A percentile compares a stretch with the other conserved stretches of the same genome.
These are phyloP conservation scores for Stratiomys singularior DNA, from an alignment of 2,888 invertebrate species.

Conservation along the genomic window DNA sequence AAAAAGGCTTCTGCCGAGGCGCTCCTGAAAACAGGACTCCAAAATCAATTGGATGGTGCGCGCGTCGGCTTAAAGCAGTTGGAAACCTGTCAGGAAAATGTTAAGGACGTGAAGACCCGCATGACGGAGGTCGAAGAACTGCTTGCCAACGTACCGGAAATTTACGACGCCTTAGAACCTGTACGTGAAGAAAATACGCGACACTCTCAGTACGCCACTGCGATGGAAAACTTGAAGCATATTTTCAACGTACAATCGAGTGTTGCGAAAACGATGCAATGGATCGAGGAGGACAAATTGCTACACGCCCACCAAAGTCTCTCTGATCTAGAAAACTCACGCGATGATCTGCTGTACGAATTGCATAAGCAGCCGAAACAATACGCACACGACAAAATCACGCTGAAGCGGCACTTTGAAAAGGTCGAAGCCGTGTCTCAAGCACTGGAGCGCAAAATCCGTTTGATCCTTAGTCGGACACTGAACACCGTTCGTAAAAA, in stretches of 20 bases:
- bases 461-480: constrained; percentile 87
- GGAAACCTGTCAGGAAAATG: constrained; percentile 85
- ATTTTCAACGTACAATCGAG: constrained; percentile 98
- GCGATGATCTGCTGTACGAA: constrained; percentile 95
- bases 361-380: constrained; percentile 93
- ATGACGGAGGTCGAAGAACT: constrained; percentile 80
- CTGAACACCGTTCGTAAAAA: constrained; percentile 94
- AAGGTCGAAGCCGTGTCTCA: constrained; percentile 93
- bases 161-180: constrained; percentile 83
- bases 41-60: constrained; percentile 97
- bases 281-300: constrained; percentile 94
- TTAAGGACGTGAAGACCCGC: constrained; percentile 77
- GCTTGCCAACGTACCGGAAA: constrained; percentile 79
- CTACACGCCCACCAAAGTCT: constrained; percentile 94
- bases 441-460: constrained; percentile 89
- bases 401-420: constrained; percentile 95
- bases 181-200: constrained; percentile 93
- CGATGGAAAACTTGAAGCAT: constrained; percentile 97
- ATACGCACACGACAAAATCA: constrained; percentile 87
- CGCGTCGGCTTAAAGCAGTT: constrained; percentile 92
- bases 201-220: constrained; percentile 97
- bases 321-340: constrained; percentile 94
- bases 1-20: constrained; percentile 64
- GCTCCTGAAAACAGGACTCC: constrained; percentile 93
- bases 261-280: constrained; percentile 91